Evolutionary conservation across 2,888 invertebrate genomes (phyloP), one percentile per base, ranked within the genome.

Genomic region (Coelinius sp.): DNA sequence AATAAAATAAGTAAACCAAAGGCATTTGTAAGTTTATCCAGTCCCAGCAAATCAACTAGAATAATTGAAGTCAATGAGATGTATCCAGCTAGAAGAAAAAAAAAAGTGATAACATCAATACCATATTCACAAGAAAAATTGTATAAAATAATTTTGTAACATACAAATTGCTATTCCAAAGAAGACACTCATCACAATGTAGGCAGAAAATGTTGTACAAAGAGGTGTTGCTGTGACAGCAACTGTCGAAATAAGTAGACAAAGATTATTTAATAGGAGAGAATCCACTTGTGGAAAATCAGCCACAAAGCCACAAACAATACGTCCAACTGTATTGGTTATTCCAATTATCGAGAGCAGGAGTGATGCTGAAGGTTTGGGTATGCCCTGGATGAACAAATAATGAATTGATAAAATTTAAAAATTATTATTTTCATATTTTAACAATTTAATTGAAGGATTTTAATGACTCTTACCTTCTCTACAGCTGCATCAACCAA

Each of bases 1-100:
- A 97, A 97, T 79, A 99, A 89, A 82, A 98, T 97, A 70, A 99
- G 91, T 76, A 99, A 91, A 10, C 99, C 99, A 89, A 99, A 99
- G 59, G 98, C 98, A 88, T 97, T 99, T 59, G 99, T 99, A 79
- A 99, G 89, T 87, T 95, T 95, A 86, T 98, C 98, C 85, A 99
- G 90, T 1, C 99, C 99, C 62, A 99, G 91, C 41, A 99, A 91
- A 88, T 99, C 98, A 79, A 98, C 98, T 75, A 99, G 91, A 85
- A 99, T 97, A 85, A 99, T 98, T 63, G 99, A 99, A 49, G 99
- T 99, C 73, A 99, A 90, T 8, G 98, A 98, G 84, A 99, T 98
- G 89, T 97, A 99, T 75, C 98, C 98, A 76, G 98, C 97, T 97
- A 90, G 75, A 79, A 78, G 68, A 70, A 35, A 3, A 53, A 52